Percentiles rank a stretch among this genome's conserved stretches.
These are phyloP conservation scores for Tokudaia tokunoshimensis DNA, from an alignment of 2,797 vertebrate species.

Conservation along the genomic window DNA sequence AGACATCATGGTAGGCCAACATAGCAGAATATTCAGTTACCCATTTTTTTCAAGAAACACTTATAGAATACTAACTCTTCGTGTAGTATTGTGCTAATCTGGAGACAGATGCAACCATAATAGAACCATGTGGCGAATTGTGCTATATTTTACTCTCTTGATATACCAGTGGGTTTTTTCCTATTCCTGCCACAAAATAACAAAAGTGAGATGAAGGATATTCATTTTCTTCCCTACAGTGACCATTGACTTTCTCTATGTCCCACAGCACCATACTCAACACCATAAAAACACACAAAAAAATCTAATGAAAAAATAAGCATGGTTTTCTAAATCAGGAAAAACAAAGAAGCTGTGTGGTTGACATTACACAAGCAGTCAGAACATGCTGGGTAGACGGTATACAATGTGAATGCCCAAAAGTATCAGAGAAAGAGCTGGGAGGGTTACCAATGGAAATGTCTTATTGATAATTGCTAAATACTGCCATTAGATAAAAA, in stretches of 20 bases:
- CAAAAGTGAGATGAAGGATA: not conserved
- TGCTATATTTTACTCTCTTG: not conserved
- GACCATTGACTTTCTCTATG: not conserved
- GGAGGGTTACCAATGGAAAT: not conserved
- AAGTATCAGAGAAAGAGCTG: not conserved
- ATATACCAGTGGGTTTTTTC: not conserved
- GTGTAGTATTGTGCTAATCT: not conserved
- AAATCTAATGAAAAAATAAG: not conserved
- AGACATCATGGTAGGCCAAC: not conserved
- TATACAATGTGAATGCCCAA: not conserved
- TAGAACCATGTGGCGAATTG: not conserved
- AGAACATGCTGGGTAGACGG: not conserved
- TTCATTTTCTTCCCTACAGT: not conserved
- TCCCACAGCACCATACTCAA: not conserved
- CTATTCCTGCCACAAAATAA: not conserved
- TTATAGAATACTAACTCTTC: not conserved
- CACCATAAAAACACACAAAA: not conserved
- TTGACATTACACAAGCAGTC: not conserved
- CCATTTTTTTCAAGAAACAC: not conserved
- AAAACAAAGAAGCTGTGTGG: not conserved
- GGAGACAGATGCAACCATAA: not conserved
- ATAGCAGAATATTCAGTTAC: not conserved
- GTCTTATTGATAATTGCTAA: not conserved
- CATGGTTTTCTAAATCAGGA: not conserved
- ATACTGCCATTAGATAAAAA: not conserved